Conservation (phyloP, 2,113 vertebrate genomes). For the Tapirus terrestris region DNA sequence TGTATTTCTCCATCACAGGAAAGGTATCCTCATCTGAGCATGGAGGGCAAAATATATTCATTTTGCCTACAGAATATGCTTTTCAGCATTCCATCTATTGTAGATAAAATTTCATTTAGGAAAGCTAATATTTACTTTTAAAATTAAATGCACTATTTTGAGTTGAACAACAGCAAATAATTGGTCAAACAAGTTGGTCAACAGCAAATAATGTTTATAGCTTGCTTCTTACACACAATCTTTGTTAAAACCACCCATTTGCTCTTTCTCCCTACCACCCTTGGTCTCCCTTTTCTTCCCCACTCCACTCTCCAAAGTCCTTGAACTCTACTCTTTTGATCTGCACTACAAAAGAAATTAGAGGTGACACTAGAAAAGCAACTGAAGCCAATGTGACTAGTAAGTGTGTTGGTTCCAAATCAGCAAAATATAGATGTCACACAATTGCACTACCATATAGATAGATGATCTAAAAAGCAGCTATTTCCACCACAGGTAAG, state of each 20-base stretch:
- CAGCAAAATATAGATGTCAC: neutral
- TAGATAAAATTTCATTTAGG: neutral
- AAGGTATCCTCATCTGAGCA: neutral
- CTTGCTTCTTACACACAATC: neutral
- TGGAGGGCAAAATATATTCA: neutral
- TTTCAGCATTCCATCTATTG: neutral
- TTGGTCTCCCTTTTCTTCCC: accelerated
- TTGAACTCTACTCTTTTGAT: neutral
- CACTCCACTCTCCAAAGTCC: accelerated
- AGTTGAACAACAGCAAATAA: neutral
- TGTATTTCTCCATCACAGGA: neutral
- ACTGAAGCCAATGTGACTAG: neutral
- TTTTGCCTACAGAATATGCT: neutral
- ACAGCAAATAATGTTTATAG: neutral
- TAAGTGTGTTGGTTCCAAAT: neutral
- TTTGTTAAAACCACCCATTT: neutral
- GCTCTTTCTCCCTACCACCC: neutral
- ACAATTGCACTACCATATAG: neutral
- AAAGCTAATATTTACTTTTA: neutral
- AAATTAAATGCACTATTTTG: neutral
- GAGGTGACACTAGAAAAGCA: neutral
- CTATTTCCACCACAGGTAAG: neutral
- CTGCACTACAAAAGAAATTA: neutral
- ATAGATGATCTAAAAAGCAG: neutral
- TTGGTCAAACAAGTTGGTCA: neutral